phyloP scores from a whole-genome alignment of 23 tunicate genomes.

The Oikopleura albicans region DNA sequence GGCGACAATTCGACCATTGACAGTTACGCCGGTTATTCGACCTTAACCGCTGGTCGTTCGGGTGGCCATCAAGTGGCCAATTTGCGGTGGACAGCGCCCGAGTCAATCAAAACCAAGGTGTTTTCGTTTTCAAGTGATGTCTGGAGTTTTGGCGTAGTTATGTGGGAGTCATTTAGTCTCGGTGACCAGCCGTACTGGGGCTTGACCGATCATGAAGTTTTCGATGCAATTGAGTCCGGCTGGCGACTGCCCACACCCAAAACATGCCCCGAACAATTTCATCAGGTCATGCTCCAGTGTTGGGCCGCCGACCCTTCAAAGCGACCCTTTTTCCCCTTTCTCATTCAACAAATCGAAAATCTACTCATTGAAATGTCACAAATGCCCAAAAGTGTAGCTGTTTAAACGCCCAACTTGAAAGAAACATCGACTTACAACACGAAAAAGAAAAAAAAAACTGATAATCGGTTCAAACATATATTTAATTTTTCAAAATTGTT shows the following conservation, averaged over 20 bases:
- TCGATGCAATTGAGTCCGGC: slow-evolving; percentile 39
- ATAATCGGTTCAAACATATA: no score
- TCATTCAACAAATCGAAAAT: slow-evolving; percentile 27
- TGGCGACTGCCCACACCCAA: slow-evolving; percentile 72
- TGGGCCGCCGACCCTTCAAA: slow-evolving; percentile 40
- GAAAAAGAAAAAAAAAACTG: no score
- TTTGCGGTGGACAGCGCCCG: slow-evolving; percentile 85
- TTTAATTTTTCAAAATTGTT: no score
- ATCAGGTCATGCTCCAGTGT: slow-evolving; percentile 49
- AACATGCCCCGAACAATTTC: slow-evolving; percentile 51
- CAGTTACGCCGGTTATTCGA: neutral
- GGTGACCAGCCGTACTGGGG: slow-evolving; percentile 98
- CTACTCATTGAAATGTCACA: slow-evolving; percentile 17
- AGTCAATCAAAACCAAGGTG: slow-evolving; percentile 23
- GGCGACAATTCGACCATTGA: neutral
- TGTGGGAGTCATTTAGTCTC: slow-evolving; percentile 90
- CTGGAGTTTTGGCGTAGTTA: slow-evolving; percentile 87
- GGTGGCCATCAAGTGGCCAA: no score
- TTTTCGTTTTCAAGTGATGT: slow-evolving; percentile 32
- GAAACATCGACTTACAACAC: no score
- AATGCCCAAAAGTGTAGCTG: neutral
- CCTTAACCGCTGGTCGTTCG: no score
- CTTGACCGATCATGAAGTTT: slow-evolving; percentile 50
- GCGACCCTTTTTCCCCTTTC: slow-evolving; percentile 37
- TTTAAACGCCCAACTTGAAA: no score